Conservation (phyloP, 2,113 vertebrate species). For the Catharus fuscescens region DNA sequence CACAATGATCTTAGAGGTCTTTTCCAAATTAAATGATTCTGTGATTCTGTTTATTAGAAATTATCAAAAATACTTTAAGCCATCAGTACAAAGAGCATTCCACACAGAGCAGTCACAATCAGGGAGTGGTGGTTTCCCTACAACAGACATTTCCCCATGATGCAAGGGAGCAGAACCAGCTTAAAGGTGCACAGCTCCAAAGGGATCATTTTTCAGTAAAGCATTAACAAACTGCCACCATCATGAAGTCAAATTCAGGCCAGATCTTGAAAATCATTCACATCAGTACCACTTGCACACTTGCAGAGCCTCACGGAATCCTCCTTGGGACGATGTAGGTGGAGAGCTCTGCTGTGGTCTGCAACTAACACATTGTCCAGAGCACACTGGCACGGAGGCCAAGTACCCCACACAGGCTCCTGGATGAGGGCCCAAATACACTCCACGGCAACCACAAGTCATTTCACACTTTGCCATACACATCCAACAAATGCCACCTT, state of each 20-base stretch:
- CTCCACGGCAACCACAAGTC: not conserved
- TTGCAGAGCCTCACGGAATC: accelerated
- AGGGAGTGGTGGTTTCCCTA: not conserved
- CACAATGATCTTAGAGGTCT: not conserved
- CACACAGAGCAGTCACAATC: not conserved
- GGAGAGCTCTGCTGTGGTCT: not conserved
- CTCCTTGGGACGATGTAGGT: accelerated
- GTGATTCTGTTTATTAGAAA: not conserved
- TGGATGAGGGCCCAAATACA: not conserved
- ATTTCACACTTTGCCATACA: not conserved
- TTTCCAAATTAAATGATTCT: not conserved
- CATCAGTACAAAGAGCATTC: not conserved
- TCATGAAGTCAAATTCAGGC: not conserved
- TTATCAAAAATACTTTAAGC: not conserved
- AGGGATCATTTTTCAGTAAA: not conserved
- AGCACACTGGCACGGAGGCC: accelerated
- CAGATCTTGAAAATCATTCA: not conserved
- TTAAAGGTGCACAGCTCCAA: not conserved
- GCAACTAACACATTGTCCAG: not conserved
- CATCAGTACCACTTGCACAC: not conserved
- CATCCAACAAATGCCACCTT: not conserved
- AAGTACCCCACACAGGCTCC: not conserved
- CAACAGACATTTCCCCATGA: not conserved
- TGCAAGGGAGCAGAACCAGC: not conserved
- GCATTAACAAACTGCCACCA: not conserved